Percentiles rank a stretch among this genome's conserved stretches.
Evolutionary conservation across 2,113 vertebrate species (phyloP).

Genomic region (Dromiciops gliroides): DNA sequence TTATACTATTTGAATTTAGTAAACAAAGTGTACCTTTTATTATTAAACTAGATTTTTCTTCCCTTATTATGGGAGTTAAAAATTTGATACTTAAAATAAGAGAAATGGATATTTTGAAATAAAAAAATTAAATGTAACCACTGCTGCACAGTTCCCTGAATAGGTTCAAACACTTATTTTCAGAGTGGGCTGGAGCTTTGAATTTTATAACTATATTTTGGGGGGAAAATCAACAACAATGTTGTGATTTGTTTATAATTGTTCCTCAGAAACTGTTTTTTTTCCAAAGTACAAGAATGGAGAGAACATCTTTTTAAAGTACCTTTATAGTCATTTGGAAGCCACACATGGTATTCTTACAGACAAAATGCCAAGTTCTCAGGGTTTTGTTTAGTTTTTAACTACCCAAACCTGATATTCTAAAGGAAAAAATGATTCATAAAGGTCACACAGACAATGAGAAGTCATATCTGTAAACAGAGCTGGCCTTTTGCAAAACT

Average conservation of each 20-base stretch:
- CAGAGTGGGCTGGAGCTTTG: slow-evolving; percentile 13
- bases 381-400: neutral
- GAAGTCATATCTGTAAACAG: neutral
- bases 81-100: slow-evolving; percentile 41
- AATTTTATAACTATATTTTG: slow-evolving; percentile 32
- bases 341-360: neutral
- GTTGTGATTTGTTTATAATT: slow-evolving; percentile 29
- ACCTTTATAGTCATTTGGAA: slow-evolving; percentile 28
- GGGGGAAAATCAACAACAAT: neutral
- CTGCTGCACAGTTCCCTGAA: slow-evolving; percentile 14
- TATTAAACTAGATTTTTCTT: neutral
- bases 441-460: neutral
- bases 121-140: slow-evolving; percentile 46
- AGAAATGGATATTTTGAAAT: slow-evolving; percentile 34
- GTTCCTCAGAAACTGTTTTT: neutral
- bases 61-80: slow-evolving; percentile 26
- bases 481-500: neutral
- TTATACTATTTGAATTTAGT: neutral
- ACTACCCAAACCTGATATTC: neutral
- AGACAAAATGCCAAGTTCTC: neutral
- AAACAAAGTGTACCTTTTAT: neutral
- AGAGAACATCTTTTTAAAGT: neutral
- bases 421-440: neutral
- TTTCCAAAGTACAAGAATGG: neutral
- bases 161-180: slow-evolving; percentile 27